Percentiles rank a stretch among this genome's conserved stretches.
Conservation (phyloP, 2,113 vertebrate species). For the Clupea harengus region DNA sequence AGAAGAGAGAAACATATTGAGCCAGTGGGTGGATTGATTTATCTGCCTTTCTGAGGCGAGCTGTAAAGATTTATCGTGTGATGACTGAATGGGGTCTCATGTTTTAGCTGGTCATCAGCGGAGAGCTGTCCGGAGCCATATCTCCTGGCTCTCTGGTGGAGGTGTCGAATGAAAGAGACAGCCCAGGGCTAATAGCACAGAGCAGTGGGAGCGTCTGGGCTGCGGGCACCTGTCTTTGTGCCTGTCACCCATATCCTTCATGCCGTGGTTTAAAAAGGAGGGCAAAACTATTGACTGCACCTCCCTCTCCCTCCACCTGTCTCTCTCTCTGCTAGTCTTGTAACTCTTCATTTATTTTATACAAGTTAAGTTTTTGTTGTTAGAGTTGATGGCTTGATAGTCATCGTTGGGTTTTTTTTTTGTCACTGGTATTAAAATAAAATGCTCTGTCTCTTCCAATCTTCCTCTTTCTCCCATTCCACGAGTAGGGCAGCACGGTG, state of each 20-base stretch:
- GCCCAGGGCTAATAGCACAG: neutral
- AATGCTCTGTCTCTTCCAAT: neutral
- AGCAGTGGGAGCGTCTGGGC: neutral
- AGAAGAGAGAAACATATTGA: neutral
- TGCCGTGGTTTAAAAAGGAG: neutral
- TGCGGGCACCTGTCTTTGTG: neutral
- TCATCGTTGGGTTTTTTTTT: too few species aligned
- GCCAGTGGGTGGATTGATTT: neutral
- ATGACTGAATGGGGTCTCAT: conserved; percentile 12
- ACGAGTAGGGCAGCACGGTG: too few species aligned
- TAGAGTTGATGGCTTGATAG: too few species aligned
- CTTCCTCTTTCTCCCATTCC: neutral
- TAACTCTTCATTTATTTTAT: too few species aligned
- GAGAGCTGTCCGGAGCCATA: neutral
- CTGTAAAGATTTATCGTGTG: neutral
- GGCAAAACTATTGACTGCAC: neutral
- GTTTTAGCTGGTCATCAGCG: neutral
- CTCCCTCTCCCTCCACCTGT: neutral
- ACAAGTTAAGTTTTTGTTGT: too few species aligned
- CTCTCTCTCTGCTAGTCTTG: neutral
- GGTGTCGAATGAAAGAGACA: neutral
- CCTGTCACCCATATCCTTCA: neutral
- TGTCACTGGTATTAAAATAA: too few species aligned
- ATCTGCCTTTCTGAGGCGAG: neutral
- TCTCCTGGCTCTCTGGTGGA: neutral